Percentiles rank a stretch among this genome's conserved stretches.
Conservation (phyloP, 2,888 invertebrate genomes). For the Ischnura elegans region DNA sequence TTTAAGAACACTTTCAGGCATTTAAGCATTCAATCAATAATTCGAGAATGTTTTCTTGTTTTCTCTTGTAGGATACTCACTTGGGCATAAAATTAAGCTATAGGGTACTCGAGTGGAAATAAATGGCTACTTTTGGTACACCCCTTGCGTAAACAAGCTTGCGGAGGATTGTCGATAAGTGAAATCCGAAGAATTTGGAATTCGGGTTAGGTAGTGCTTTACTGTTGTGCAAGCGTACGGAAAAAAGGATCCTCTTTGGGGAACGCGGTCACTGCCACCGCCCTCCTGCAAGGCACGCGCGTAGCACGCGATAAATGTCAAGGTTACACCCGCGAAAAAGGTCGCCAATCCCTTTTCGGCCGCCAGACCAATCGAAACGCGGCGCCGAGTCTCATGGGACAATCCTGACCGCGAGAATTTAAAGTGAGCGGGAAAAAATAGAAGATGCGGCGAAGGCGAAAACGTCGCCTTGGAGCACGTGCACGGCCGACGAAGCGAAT, state of each 20-base stretch:
- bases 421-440: not conserved
- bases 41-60: no score
- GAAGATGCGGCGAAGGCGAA: not conserved
- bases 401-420: not conserved
- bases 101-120: no score
- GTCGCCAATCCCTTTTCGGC: constrained; percentile 22
- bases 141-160: no score
- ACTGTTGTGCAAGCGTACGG: not conserved
- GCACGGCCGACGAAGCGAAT: not conserved
- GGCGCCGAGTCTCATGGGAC: not conserved
- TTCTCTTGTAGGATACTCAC: no score
- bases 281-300: not conserved
- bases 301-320: not conserved
- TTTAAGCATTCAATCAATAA: no score
- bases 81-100: no score
- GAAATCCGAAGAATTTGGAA: not conserved
- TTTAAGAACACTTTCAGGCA: no score
- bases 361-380: constrained; percentile 3
- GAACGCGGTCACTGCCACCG: not conserved
- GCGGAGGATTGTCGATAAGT: no score
- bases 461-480: not conserved
- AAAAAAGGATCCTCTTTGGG: not conserved
- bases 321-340: constrained; percentile 30
- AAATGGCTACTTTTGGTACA: no score
- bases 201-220: not conserved